Conservation (phyloP, 2,797 vertebrate species). For the Helostoma temminkii region DNA sequence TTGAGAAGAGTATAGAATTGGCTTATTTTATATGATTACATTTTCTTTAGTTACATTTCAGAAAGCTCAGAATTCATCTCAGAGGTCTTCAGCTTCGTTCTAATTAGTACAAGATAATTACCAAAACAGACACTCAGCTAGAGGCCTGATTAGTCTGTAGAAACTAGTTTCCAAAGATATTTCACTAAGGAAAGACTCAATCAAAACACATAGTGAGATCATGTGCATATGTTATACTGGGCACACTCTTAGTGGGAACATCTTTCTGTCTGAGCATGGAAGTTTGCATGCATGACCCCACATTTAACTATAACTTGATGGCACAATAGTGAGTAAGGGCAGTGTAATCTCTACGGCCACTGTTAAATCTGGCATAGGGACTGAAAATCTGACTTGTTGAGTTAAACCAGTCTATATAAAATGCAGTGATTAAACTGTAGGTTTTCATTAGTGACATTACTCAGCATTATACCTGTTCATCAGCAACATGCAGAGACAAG, state of each 20-base stretch:
- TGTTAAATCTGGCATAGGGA: constrained; percentile 76
- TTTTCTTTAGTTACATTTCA: constrained; percentile 86
- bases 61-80: constrained; percentile 84
- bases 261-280: constrained; percentile 41
- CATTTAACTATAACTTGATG: constrained; percentile 64
- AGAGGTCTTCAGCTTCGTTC: constrained; percentile 84
- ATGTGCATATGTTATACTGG: constrained; percentile 28
- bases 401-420: constrained; percentile 74
- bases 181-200: constrained; percentile 78
- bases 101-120: constrained; percentile 88
- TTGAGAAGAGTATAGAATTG: constrained; percentile 54
- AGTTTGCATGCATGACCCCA: constrained; percentile 55
- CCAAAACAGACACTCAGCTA: constrained; percentile 82
- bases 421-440: constrained; percentile 69
- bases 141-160: constrained; percentile 81
- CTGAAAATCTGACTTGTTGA: constrained; percentile 80
- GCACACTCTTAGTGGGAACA: constrained; percentile 50
- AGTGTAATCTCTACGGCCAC: constrained; percentile 45
- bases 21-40: constrained; percentile 73
- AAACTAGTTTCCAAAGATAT: constrained; percentile 83
- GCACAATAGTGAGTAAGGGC: constrained; percentile 55
- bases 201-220: constrained; percentile 54
- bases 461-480: constrained; percentile 56
- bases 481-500: too few species aligned
- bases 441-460: constrained; percentile 70